phyloP scores from a whole-genome alignment of 92 coral and sea anemone genomes.

The Diadumene lineata region DNA sequence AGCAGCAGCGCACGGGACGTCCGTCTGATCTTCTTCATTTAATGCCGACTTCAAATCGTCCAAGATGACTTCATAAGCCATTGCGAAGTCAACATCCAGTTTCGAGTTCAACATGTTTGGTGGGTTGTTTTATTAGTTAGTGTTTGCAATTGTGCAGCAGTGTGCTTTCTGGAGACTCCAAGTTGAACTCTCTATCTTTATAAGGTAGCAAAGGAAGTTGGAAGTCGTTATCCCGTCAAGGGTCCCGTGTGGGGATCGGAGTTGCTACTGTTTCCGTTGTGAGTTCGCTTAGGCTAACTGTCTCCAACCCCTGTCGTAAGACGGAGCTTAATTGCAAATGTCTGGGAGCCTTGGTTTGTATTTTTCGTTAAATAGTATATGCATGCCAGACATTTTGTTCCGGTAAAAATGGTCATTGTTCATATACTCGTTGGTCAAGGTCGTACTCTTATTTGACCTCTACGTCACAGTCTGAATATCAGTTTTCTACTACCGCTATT shows the following conservation, averaged over 20 bases:
- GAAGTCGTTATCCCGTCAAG: neutral
- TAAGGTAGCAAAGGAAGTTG: conserved; percentile 2
- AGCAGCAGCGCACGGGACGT: neutral
- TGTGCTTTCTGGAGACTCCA: neutral
- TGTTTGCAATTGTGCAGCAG: neutral
- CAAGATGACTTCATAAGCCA: conserved; percentile 1
- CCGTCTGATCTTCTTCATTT: neutral
- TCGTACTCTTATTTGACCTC: neutral
- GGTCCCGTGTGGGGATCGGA: neutral
- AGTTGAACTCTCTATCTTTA: neutral
- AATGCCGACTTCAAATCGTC: neutral
- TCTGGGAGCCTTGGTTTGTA: neutral
- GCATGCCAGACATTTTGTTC: neutral
- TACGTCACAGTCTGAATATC: neutral
- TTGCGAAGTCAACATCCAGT: neutral
- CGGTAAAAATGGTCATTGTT: neutral
- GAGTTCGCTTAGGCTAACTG: no score
- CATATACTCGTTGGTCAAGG: neutral
- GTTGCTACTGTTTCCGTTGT: neutral
- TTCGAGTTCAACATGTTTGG: neutral
- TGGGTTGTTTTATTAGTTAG: neutral
- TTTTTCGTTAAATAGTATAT: neutral
- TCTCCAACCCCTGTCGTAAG: no score
- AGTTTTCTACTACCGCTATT: neutral
- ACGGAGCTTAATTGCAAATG: neutral